Evolutionary conservation across 2,797 vertebrate species (phyloP).

Genomic region (Eidolon dupreanum): DNA sequence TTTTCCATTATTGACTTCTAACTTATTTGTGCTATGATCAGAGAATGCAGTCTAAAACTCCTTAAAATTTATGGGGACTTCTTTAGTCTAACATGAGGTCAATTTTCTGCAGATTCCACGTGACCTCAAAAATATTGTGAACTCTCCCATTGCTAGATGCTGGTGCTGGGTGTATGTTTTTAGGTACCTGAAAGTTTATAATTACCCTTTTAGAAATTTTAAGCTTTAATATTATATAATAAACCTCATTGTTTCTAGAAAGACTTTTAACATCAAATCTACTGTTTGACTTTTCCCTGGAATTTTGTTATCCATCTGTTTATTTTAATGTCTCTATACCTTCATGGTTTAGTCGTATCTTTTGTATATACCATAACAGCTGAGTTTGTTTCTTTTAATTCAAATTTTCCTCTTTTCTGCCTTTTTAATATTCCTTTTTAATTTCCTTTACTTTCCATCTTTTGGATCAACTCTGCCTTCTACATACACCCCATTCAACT

Average conservation of each 20-base stretch:
- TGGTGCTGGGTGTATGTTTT: background rate
- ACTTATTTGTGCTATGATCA: background rate
- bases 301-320: background rate
- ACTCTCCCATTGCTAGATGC: background rate
- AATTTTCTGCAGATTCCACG: background rate
- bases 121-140: background rate
- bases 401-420: background rate
- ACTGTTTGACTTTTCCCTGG: background rate
- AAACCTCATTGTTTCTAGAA: background rate
- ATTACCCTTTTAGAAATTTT: background rate
- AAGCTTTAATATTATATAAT: background rate
- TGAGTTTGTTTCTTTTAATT: constrained; percentile 13
- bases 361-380: background rate
- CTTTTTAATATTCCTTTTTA: background rate
- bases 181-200: background rate
- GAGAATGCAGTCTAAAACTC: background rate
- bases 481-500: background rate
- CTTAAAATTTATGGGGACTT: background rate
- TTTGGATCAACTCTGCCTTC: background rate
- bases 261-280: background rate
- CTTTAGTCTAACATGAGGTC: background rate
- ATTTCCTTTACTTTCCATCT: background rate
- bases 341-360: background rate
- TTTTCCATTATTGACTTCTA: background rate
- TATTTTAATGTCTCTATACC: background rate